phyloP scores from a whole-genome alignment of 2,113 vertebrate genomes.

The Peromyscus polionotus region DNA sequence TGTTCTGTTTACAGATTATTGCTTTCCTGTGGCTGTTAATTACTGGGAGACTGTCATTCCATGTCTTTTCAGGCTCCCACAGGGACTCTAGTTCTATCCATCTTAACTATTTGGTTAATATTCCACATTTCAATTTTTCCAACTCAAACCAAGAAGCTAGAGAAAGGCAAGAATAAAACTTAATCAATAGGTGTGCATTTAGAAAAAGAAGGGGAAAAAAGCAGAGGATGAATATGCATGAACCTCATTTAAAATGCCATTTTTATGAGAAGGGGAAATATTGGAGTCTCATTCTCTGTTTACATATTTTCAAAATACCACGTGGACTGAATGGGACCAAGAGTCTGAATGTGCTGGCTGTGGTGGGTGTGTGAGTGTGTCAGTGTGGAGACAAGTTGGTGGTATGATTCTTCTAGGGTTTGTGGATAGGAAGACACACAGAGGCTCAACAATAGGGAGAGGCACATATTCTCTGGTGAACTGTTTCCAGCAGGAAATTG shows the following conservation, averaged over 20 bases:
- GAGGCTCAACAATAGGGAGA: not conserved
- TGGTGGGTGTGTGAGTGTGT: slow-evolving; percentile 62
- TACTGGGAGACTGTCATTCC: slow-evolving; percentile 29
- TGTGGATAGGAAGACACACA: slow-evolving; percentile 17
- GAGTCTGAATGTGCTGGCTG: slow-evolving; percentile 74
- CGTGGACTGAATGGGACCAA: slow-evolving; percentile 80
- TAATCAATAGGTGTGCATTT: slow-evolving; percentile 82
- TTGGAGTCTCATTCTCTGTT: slow-evolving; percentile 78
- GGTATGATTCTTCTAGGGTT: slow-evolving; percentile 38
- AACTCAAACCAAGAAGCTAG: slow-evolving; percentile 70
- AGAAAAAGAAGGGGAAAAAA: slow-evolving; percentile 77
- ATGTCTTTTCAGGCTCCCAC: slow-evolving; percentile 39
- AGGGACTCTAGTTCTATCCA: slow-evolving; percentile 59
- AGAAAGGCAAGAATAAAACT: slow-evolving; percentile 78
- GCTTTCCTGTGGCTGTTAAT: slow-evolving; percentile 42
- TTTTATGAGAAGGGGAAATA: slow-evolving; percentile 83
- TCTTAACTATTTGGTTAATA: slow-evolving; percentile 74
- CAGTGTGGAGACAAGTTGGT: slow-evolving; percentile 52
- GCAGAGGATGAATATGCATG: slow-evolving; percentile 83
- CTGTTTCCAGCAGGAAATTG: not conserved
- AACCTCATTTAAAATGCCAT: slow-evolving; percentile 82
- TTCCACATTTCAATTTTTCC: slow-evolving; percentile 76
- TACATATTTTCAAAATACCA: slow-evolving; percentile 84
- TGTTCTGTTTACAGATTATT: slow-evolving; percentile 59
- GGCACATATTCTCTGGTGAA: not conserved